Conservation (phyloP, 2,888 invertebrate genomes). For the Sipunculus nudus region DNA sequence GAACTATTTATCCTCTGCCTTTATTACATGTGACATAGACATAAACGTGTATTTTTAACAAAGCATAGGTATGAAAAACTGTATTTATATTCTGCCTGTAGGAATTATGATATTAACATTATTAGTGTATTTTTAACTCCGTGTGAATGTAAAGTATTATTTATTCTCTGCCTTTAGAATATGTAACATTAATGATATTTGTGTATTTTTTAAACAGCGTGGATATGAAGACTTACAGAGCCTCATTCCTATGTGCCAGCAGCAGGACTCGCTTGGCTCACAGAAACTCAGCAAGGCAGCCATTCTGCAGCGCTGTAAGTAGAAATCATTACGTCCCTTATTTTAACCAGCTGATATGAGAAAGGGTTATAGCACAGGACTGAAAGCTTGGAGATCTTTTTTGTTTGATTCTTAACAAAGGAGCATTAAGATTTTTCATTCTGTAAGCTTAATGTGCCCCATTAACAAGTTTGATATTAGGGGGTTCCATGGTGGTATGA, state of each 20-base stretch:
- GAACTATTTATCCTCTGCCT: too few species aligned
- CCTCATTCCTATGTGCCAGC: slow-evolving; percentile 92
- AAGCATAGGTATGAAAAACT: too few species aligned
- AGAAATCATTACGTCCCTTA: background rate
- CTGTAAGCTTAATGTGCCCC: too few species aligned
- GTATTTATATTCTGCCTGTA: too few species aligned
- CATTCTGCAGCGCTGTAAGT: slow-evolving; percentile 83
- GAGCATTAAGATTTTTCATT: too few species aligned
- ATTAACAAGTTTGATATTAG: too few species aligned
- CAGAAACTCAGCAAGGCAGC: slow-evolving; percentile 97
- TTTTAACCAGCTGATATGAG: background rate
- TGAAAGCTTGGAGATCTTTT: background rate
- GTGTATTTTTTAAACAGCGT: slow-evolving; percentile 69
- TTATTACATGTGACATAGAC: too few species aligned
- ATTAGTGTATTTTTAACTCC: too few species aligned
- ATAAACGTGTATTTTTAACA: too few species aligned
- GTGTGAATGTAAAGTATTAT: slow-evolving; percentile 1
- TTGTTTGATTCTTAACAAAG: too few species aligned
- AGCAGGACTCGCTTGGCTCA: slow-evolving; percentile 80
- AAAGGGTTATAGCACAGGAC: background rate
- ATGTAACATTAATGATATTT: background rate
- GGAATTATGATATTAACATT: too few species aligned
- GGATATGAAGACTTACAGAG: slow-evolving; percentile 94
- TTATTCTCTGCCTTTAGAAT: background rate
- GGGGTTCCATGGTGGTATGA: too few species aligned